Base-by-base conservation (phyloP, 2,888 invertebrate species). In the Callyntrura guangdongensis region DNA sequence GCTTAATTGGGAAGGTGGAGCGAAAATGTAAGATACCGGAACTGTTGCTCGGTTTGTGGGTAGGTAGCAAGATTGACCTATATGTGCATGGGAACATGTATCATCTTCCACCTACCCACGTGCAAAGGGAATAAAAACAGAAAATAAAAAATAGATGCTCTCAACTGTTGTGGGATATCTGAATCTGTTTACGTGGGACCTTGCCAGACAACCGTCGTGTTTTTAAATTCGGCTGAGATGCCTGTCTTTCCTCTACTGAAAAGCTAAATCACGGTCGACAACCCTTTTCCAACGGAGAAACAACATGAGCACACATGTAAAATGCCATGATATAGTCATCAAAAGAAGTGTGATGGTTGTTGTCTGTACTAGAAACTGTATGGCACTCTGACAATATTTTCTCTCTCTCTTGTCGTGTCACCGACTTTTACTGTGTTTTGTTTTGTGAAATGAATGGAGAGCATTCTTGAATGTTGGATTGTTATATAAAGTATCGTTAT, bases 191-290 rank as follows among this genome's bases (percentile, higher is more conserved):
- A 47, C 74, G 74, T 74, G 74, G 74, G 74, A 74, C 74, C 74
- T 74, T 74, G 74, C 74, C 74, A 74, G 74, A 74, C 20, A 74
- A 27, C 14, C 36, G 25, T 64, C n/a, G n/a, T n/a, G 64, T 64
- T 64, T n/a, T n/a, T 17, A 64, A 69, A 36, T 8, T 36, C 36
- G 27, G 14, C 27, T 14, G 36, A 14, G 3, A 27, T 67, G 67
- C 67, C 25, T 27, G 61, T 61, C 61, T 61, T n/a, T n/a, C 67
- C 6, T 20, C 25, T 69, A n/a, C n/a, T n/a, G n/a, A n/a, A n/a
- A n/a, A 36, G 36, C 67, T 69, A 74, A 74, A 74, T 74, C 74
- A 74, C 74, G 74, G 74, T 74, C 74, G 49, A 74, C 74, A 74
- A 74, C 74, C 74, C 74, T 74, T 74, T n/a, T 74, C 74, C 20